phyloP scores from a whole-genome alignment of 2,888 invertebrate genomes.

The Pteria penguin region DNA sequence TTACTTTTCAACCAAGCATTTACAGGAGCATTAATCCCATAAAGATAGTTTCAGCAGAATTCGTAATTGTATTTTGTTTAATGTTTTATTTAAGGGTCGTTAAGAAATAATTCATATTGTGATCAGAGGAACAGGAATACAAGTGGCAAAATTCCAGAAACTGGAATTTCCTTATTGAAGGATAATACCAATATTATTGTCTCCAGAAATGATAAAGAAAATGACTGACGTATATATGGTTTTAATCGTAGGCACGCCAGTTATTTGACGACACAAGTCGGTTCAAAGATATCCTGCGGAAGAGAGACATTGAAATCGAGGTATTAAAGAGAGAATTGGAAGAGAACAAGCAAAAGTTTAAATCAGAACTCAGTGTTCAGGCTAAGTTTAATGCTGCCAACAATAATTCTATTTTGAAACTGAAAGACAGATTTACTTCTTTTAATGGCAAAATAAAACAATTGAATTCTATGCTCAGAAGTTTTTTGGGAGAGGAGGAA shows the following conservation, averaged over 20 bases:
- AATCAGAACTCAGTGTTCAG: conserved; percentile 57
- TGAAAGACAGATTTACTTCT: conserved; percentile 55
- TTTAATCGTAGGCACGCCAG: conserved; percentile 45
- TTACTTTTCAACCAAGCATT: no score
- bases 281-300: conserved; percentile 44
- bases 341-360: conserved; percentile 46
- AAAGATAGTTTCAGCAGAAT: no score
- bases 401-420: conserved; percentile 58
- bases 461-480: conserved; percentile 52
- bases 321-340: conserved; percentile 47
- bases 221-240: no score
- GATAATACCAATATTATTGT: not conserved
- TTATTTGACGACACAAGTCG: conserved; percentile 45
- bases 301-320: conserved; percentile 47
- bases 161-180: not conserved
- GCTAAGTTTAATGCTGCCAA: conserved; percentile 65
- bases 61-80: no score
- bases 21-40: no score
- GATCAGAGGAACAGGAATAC: no score
- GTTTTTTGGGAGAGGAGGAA: conserved; percentile 43
- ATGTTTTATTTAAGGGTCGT: no score
- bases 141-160: no score
- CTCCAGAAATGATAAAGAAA: not conserved
- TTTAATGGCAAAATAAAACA: conserved; percentile 56
- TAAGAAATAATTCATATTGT: no score